Base-by-base conservation (phyloP, 2,797 vertebrate genomes). In the Alosa sapidissima region DNA sequence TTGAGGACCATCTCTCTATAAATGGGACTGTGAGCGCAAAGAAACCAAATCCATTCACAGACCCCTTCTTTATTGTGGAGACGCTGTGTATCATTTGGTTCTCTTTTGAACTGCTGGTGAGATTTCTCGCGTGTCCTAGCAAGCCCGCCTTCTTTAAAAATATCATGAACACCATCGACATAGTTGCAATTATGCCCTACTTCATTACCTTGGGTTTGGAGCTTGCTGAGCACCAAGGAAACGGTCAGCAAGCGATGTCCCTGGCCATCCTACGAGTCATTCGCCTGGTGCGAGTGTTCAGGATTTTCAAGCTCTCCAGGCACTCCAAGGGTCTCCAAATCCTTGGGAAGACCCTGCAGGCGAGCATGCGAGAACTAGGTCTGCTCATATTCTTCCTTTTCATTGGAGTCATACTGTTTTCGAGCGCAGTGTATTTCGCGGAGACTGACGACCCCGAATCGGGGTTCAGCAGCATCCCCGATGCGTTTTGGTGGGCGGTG, bases 401-500 rank as follows among this genome's bases (percentile, higher is more conserved):
- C 89, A 97, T 98, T 0, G 97, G 97, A 0, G 97, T 98, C 87
- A 97, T 98, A 90, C 92, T 98, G 81, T 98, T 98, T 91, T 98
- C 98, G 90, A 99, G 97, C 3, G 98, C 97, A 0, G 98, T 99
- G 11, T 99, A 98, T 91, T 98, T 99, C 52, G 97, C 98, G 0
- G 98, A 99, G 95, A 96, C 98, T 0, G 98, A 99, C 75, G 97
- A 98, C 85, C 96, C 97, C 0, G 95, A 97, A 0, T 97, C 97
- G 0, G 93, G 95, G 4, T 99, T 99, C 91, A 94, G 93, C 89
- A 98, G 97, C 89, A 98, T 99, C 94, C 98, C 98, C 0, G 97
- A 98, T 85, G 97, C 98, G 11, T 99, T 99, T 91, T 99, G 98
- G 98, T 99, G 98, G 97, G 97, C 98, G 0, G 97, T 99, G 91